Conservation (phyloP, 2,888 invertebrate species). For the Abscondita cerata region DNA sequence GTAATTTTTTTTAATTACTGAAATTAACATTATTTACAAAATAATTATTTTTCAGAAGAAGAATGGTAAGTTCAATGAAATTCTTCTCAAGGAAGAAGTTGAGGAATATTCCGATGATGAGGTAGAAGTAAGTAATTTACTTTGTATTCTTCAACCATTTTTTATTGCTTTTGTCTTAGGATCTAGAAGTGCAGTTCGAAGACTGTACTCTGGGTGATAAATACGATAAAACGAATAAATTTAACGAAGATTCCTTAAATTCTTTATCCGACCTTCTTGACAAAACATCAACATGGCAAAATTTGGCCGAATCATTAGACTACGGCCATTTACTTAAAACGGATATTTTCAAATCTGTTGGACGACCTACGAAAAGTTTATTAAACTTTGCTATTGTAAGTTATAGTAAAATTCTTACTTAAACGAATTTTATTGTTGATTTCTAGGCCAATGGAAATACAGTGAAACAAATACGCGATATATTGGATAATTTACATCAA, state of each 20-base stretch:
- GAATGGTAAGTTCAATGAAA: background rate
- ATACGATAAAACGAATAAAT: conserved; percentile 1
- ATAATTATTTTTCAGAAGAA: background rate
- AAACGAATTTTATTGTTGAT: conserved; percentile 13
- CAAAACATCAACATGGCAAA: conserved; percentile 65
- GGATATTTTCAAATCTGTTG: conserved; percentile 60
- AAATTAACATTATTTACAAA: background rate
- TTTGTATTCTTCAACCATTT: too few relatives aligned
- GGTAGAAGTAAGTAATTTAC: background rate
- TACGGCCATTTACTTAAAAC: conserved; percentile 59
- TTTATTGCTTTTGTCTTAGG: background rate
- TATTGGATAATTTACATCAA: conserved; percentile 56
- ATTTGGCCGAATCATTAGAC: conserved; percentile 63
- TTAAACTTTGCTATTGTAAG: conserved; percentile 64
- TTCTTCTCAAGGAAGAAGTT: background rate
- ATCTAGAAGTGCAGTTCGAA: background rate
- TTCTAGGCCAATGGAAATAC: conserved; percentile 48
- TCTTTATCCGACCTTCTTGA: conserved; percentile 64
- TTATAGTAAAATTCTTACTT: background rate
- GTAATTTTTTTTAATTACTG: too few relatives aligned
- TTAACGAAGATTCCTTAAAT: conserved; percentile 54
- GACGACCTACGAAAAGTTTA: conserved; percentile 64
- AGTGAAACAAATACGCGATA: conserved; percentile 50
- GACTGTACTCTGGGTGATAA: background rate
- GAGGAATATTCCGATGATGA: background rate